Evolutionary conservation across 2,797 vertebrate species (phyloP), one percentile per base, ranked within the genome.

Genomic region (Lacerta viridis): DNA sequence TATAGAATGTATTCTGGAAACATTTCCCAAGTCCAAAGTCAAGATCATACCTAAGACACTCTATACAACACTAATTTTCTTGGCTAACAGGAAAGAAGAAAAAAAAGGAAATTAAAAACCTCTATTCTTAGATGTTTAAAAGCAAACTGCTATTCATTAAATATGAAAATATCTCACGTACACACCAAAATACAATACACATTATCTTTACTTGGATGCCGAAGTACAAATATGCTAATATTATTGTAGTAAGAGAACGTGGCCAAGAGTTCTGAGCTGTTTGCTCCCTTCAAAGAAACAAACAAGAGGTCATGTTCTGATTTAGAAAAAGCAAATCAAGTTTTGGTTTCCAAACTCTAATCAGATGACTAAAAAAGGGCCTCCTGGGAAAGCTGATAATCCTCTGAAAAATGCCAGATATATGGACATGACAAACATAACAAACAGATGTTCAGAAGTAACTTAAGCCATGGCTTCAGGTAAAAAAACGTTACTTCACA

Each of bases 341-440:
- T 89, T 43, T 77, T 77, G 91, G 75, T 91, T 88, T 90, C 79
- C n/a, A 50, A 94, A 72, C 41, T 83, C 9, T 83, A 36, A 76
- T 89, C 94, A 90, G 87, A 92, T 89, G 91, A 94, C 89, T 81
- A 83, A 92, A 55, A 77, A 94, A 93, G 74, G 2, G 75, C 83
- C n/a, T 93, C 66, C 88, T 64, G 75, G 94, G 92, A 88, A 91
- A 94, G 92, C 71, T 77, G 41, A 76, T 95, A 96, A 91, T 93
- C 88, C 89, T 93, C 95, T 95, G 91, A 94, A 97, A 93, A 95
- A 94, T 94, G 90, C 87, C 90, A 85, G 83, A 88, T 93, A 95
- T 90, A 90, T 87, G 93, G 93, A 95, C 80, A 91, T 23, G 75
- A 95, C 92, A 94, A 93, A 95, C 82, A 92, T 20, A 72, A 95